These are phyloP conservation scores for Varecia variegata DNA, from an alignment of 2,797 vertebrate species.

Conservation along the genomic window DNA sequence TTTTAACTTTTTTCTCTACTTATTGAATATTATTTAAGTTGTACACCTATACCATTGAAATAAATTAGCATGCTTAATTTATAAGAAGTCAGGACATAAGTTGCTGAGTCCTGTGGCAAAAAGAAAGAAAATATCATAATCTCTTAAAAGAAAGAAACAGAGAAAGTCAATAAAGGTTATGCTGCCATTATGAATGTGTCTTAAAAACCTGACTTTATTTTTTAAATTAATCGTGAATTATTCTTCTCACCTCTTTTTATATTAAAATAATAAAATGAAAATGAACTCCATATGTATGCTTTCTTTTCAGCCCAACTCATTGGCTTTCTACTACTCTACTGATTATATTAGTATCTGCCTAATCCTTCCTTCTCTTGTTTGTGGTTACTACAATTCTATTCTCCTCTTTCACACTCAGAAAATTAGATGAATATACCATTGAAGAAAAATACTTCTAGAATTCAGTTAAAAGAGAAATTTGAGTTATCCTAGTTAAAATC, in stretches of 20 bases:
- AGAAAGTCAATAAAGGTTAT: background rate
- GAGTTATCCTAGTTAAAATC: background rate
- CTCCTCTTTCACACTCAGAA: background rate
- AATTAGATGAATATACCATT: background rate
- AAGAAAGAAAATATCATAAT: background rate
- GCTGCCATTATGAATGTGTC: background rate
- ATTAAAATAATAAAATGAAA: background rate
- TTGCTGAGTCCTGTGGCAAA: background rate
- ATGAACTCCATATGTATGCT: background rate
- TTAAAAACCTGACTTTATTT: background rate
- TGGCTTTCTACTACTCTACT: background rate
- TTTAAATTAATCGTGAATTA: background rate
- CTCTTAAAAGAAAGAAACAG: background rate
- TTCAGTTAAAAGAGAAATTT: background rate
- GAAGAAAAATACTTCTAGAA: background rate
- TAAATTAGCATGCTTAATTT: background rate
- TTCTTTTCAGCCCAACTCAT: background rate
- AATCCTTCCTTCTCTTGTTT: background rate
- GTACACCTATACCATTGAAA: background rate
- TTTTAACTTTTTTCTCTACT: background rate
- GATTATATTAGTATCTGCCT: background rate
- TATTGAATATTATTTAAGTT: background rate
- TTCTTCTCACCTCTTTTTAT: background rate
- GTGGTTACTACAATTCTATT: background rate
- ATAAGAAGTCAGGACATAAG: background rate